Conservation (phyloP, 2,797 vertebrate genomes). For the Nyctalus aviator region DNA sequence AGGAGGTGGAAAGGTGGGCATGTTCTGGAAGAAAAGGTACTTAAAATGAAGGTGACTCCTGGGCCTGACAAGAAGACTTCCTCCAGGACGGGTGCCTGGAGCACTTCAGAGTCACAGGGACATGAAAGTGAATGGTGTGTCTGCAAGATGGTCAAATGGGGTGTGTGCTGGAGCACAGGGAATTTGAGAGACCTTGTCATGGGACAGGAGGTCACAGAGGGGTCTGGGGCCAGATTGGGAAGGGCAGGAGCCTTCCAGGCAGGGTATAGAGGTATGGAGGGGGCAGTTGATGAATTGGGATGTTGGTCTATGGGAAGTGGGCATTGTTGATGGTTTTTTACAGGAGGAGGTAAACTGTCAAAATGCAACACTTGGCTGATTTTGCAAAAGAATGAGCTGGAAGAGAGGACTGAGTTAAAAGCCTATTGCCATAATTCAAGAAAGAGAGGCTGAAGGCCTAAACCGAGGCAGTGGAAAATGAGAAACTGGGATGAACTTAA, state of each 20-base stretch:
- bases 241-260: neutral
- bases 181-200: neutral
- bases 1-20: neutral
- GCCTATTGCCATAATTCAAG: neutral
- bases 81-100: rapidly evolving
- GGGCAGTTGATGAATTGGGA: neutral
- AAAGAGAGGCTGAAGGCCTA: neutral
- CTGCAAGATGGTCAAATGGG: neutral
- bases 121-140: neutral
- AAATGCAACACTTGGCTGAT: neutral
- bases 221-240: neutral
- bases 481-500: neutral
- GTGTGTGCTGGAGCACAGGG: neutral
- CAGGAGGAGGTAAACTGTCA: neutral
- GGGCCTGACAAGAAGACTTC: neutral
- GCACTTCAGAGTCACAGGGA: neutral
- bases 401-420: neutral
- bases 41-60: neutral
- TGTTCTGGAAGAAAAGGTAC: neutral
- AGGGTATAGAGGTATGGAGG: no score
- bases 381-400: neutral
- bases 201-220: neutral
- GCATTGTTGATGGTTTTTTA: neutral
- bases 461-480: neutral
- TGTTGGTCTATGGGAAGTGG: neutral